These are phyloP conservation scores for Aproaerema taeniolella DNA, from an alignment of 2,888 invertebrate species.

Conservation along the genomic window DNA sequence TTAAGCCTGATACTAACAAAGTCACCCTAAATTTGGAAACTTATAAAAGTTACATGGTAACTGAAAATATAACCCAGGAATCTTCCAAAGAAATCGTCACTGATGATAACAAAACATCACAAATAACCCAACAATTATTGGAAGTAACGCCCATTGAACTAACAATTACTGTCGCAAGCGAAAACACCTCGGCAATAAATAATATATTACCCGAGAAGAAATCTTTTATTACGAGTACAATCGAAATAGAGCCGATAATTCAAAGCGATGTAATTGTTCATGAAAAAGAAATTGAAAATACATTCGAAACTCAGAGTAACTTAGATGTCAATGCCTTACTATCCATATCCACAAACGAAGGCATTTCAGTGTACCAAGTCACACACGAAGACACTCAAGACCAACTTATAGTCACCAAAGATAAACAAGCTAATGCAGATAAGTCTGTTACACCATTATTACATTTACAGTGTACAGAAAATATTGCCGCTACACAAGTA, in stretches of 20 bases:
- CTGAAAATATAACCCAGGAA: slow-evolving; percentile 55
- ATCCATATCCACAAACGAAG: slow-evolving; percentile 39
- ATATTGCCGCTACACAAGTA: slow-evolving; percentile 40
- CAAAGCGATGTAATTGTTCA: slow-evolving; percentile 43
- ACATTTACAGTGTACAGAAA: slow-evolving; percentile 59
- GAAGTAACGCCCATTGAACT: slow-evolving; percentile 46
- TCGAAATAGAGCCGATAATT: slow-evolving; percentile 38
- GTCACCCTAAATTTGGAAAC: slow-evolving; percentile 42
- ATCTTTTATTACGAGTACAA: slow-evolving; percentile 24
- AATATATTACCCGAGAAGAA: not conserved
- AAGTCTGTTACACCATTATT: slow-evolving; percentile 44
- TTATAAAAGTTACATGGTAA: slow-evolving; percentile 40
- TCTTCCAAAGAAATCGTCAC: slow-evolving; percentile 52
- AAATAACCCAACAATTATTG: slow-evolving; percentile 46
- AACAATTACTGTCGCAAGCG: slow-evolving; percentile 42
- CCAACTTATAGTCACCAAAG: slow-evolving; percentile 30
- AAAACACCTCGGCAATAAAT: slow-evolving; percentile 34
- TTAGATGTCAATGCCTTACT: slow-evolving; percentile 41
- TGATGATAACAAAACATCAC: slow-evolving; percentile 48
- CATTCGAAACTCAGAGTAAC: slow-evolving; percentile 27
- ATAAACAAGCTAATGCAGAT: slow-evolving; percentile 42
- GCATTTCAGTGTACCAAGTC: slow-evolving; percentile 51
- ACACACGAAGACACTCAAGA: slow-evolving; percentile 46
- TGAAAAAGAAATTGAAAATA: slow-evolving; percentile 42
- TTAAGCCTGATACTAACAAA: slow-evolving; percentile 31